Evolutionary conservation across 2,888 invertebrate species (phyloP), one percentile per base, ranked within the genome.

Genomic region (Mesorhabditis spiculigera): DNA sequence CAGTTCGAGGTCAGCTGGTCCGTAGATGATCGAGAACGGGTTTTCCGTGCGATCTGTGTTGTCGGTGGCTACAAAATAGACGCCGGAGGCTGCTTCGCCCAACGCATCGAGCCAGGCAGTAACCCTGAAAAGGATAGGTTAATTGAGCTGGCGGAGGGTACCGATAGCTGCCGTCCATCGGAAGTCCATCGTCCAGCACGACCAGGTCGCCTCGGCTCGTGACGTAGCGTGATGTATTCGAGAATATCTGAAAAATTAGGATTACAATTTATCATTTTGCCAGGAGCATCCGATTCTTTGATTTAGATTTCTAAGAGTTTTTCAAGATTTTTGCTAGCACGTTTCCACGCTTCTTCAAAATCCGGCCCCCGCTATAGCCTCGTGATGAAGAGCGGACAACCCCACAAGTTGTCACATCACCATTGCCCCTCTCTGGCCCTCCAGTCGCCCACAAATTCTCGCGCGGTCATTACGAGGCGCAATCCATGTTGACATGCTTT

Each of bases 181-280:
- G 10, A n/a, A 10, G 58, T 10, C n/a, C 10, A 50, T 50, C 76
- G 50, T 73, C 73, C 8, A 77, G 72, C 61, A 82, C 75, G 5
- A 82, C 74, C n/a, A 82, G 69, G 73, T 81, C 79, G 13, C 82
- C 82, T 41, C 73, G 69, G 8, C 71, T 64, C 28, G 82, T 77
- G 61, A 82, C 72, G 70, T 75, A 81, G 70, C 79, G 78, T 16
- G 78, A 71, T 5, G 72, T 75, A 69, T 81, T 77, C 63, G 79
- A 71, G 63, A 73, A 70, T 61, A 81, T 72, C 80, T 80, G 73
- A 62, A 78, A 74, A 28, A 45, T 13, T 50, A 2, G 28, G 28
- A 28, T 28, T 28, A 28, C 28, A 28, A 28, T 28, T 28, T 28
- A 28, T 28, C 3, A 28, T 1, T 28, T 28, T 28, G 28, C 28